Evolutionary conservation across 2,888 invertebrate species (phyloP), one percentile per base, ranked within the genome.

Genomic region (Auanema freiburgensis): DNA sequence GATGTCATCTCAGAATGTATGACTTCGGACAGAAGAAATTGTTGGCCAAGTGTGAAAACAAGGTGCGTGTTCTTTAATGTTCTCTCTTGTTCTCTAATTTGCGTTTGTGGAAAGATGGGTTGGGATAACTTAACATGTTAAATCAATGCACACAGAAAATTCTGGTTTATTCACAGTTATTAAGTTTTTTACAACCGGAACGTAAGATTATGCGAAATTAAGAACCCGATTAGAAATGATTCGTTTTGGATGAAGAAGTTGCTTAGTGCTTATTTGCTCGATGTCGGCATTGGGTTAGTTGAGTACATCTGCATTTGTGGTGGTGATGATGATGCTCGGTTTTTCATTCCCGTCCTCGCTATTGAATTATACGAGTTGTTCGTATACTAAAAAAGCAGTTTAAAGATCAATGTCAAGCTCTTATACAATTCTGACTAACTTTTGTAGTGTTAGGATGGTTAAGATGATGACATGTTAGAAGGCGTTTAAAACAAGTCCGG

Each of bases 1-100:
- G 97, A 0, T 89, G 90, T 67, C 91, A 92, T 88, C 86, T 98
- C 24, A 87, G 97, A 58, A 88, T 99, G 43, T 99, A 98, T 84
- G 97, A 98, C 84, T 89, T 96, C 80, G 98, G 98, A 63, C 93
- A 92, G 85, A 92, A 96, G 85, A 98, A 98, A 85, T 86, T 98
- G 63, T 85, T 98, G 52, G 88, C 96, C 58, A 99, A 99, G 87
- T 97, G 97, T 86, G 98, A 99, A 86, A 99, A 98, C 83, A 91
- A 91, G 87, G 90, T 87, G 50, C 50, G 72, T 63, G 33, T 49
- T 11, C 10, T n/a, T n/a, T 16, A 11, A 43, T 53, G 52, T 58
- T 52, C 53, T 16, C 5, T 6, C 18, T 52, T 23, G 4, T 52
- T n/a, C n/a, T n/a, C 14, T 14, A 43, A 14, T 12, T 43, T 43